Evolutionary conservation across 2,113 vertebrate genomes (phyloP).

Genomic region (Pontoporia blainvillei): DNA sequence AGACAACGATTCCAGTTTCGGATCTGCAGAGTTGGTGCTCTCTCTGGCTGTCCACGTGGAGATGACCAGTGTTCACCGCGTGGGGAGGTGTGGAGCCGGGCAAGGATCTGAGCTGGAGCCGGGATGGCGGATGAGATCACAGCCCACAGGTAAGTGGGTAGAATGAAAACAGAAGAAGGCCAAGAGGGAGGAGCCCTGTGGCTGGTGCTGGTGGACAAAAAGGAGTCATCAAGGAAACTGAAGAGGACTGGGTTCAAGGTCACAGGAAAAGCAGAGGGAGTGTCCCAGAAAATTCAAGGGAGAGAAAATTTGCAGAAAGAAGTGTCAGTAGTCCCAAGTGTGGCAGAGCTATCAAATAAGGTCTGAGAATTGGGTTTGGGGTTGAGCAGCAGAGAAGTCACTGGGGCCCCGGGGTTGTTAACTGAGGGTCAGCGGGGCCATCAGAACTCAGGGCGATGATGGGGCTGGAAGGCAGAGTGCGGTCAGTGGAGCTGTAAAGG

Average conservation of each 20-base stretch:
- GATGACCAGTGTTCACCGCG: not conserved
- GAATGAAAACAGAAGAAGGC: not conserved
- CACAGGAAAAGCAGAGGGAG: not conserved
- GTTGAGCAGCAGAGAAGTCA: not conserved
- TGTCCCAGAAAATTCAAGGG: not conserved
- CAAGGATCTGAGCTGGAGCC: not conserved
- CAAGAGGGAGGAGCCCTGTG: not conserved
- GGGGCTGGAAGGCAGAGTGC: not conserved
- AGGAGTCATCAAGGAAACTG: not conserved
- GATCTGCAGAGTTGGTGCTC: not conserved
- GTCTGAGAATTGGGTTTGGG: not conserved
- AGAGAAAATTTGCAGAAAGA: not conserved
- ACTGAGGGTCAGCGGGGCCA: not conserved
- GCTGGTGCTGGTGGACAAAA: no score
- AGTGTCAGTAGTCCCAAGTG: no score
- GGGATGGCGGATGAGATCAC: no score
- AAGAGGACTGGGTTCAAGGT: not conserved
- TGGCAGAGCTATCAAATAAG: no score
- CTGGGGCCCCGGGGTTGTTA: not conserved
- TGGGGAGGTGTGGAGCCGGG: not conserved
- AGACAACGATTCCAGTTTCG: not conserved
- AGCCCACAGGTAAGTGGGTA: not conserved
- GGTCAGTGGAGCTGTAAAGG: accelerated
- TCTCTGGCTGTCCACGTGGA: accelerated
- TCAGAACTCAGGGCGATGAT: not conserved